Evolutionary conservation across 2,888 invertebrate genomes (phyloP).

Genomic region (Athrips mouffetella): DNA sequence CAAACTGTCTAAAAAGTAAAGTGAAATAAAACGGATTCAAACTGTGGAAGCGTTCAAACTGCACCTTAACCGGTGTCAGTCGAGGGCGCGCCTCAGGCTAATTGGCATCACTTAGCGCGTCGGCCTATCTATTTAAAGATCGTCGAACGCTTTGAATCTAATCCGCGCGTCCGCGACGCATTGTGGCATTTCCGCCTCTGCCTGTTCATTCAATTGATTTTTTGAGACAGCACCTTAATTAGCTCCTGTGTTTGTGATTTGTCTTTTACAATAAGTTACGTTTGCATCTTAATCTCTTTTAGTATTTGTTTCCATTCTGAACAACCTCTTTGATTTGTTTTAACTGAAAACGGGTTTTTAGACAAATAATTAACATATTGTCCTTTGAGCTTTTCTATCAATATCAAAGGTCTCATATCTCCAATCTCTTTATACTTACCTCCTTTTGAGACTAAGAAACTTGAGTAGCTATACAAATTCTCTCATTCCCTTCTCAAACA

Average conservation of each 20-base stretch:
- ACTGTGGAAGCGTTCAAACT: conserved; percentile 11
- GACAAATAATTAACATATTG: conserved; percentile 14
- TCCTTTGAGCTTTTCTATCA: conserved; percentile 15
- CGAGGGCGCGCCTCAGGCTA: conserved; percentile 39
- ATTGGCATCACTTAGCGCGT: conserved; percentile 54
- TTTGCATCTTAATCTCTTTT: background rate
- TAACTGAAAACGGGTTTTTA: background rate
- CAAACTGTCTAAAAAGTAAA: background rate
- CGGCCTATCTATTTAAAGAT: conserved; percentile 45
- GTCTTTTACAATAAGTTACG: conserved; percentile 5
- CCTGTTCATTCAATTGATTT: conserved; percentile 18
- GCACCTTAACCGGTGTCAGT: conserved; percentile 32
- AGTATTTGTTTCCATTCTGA: background rate
- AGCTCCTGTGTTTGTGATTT: conserved; percentile 12
- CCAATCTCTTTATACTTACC: conserved; percentile 14
- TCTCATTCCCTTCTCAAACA: conserved; percentile 28
- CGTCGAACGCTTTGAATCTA: conserved; percentile 28
- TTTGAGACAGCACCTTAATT: conserved; percentile 18
- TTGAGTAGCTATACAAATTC: conserved; percentile 26
- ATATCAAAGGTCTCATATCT: conserved; percentile 20
- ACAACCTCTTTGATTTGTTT: background rate
- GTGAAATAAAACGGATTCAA: conserved; percentile 7
- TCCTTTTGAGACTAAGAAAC: conserved; percentile 27
- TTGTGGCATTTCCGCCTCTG: conserved; percentile 33
- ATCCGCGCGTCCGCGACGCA: conserved; percentile 29